A percentile compares a stretch with the other conserved stretches of the same genome.
Conservation (phyloP, 2,113 vertebrate species). For the Callithrix jacchus region DNA sequence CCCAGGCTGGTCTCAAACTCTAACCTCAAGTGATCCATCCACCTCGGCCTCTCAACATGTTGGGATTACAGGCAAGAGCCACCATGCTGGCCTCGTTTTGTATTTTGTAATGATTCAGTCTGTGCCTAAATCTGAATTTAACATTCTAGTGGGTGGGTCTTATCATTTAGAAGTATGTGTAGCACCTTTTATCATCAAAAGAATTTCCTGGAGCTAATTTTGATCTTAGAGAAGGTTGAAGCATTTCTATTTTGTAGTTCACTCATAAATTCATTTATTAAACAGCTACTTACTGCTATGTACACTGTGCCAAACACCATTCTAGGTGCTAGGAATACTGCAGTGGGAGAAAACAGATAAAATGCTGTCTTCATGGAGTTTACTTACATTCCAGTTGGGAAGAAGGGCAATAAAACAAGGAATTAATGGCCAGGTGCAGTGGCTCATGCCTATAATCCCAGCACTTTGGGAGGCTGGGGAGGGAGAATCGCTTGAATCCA, state of each 20-base stretch:
- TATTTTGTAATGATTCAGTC: not conserved
- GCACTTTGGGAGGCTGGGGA: no score
- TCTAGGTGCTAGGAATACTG: not conserved
- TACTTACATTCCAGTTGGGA: not conserved
- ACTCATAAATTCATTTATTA: not conserved
- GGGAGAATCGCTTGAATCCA: no score
- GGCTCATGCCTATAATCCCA: no score
- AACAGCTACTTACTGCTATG: not conserved
- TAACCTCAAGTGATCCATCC: no score
- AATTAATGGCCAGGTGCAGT: not conserved
- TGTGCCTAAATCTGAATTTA: not conserved
- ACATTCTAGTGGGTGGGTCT: not conserved
- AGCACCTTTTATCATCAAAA: not conserved
- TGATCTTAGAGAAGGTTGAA: not conserved
- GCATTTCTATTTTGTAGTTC: not conserved
- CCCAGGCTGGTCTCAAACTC: no score
- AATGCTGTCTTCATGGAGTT: not conserved
- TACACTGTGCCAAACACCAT: not conserved
- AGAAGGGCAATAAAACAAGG: not conserved
- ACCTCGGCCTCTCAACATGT: no score
- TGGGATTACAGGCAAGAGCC: no score
- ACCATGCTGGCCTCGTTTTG: not conserved
- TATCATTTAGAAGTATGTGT: constrained; percentile 64
- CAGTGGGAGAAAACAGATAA: not conserved
- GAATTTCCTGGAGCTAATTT: not conserved